Base-by-base conservation (phyloP, 1,140 invertebrate species). In the Drosophila arawakana region DNA sequence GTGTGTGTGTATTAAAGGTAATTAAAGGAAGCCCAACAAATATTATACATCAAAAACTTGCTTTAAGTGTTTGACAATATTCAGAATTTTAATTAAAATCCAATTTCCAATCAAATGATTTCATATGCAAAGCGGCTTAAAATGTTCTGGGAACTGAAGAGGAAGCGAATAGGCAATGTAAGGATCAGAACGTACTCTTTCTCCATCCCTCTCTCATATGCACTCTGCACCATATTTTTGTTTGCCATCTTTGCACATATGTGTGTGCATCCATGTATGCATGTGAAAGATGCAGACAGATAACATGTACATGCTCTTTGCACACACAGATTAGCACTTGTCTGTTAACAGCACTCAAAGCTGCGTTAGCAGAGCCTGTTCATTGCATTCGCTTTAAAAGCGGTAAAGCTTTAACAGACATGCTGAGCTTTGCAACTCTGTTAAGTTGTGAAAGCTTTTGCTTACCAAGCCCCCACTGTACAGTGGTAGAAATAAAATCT, bases 91-190 rank as follows among this genome's bases (percentile, higher is more conserved):
- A 43, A 41, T 43, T 7, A 8, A 46, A 47, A 57, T 66, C 30
- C 18, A 66, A 18, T 57, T 34, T 46, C 13, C 34, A 37, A 58
- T 54, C 63, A 47, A 67, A 44, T 21, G 39, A 43, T 57, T 57
- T 46, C 15, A 8, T 18, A 57, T 67, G 50, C 52, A 66, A 66
- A 66, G 55, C 41, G 30, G 15, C 34, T 25, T 21, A 10, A 37
- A 13, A 13, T 34, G 11, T 7, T n/a, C 25, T 0, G 1, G 50
- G 7, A 21, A 30, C 3, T 30, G 25, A 30, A 30, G 25, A 30
- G 25, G 25, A 30, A 30, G 25, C 4, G 25, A 30, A 10, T 3
- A 41, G 11, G 10, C 10, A 11, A 41, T 9, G 10, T 4, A 10
- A 41, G 39, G 39, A 41, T 41, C 39, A 11, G 39, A 5, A 41